phyloP scores from a whole-genome alignment of 2,113 vertebrate genomes.

The Rhagologus leucostigma region DNA sequence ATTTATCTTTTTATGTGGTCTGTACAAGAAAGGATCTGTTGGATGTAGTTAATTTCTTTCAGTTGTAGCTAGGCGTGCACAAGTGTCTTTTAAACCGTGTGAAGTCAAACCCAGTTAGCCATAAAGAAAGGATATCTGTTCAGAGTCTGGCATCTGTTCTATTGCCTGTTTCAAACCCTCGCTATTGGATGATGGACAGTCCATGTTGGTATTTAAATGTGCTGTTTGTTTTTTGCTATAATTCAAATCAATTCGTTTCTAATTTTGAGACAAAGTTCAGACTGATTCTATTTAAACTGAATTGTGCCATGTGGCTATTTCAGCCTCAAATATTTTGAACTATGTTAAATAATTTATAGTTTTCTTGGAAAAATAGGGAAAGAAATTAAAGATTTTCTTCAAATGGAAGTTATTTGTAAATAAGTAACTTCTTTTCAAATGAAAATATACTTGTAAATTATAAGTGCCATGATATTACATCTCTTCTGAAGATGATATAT shows the following conservation, averaged over 20 bases:
- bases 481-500: neutral
- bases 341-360: conserved; percentile 44
- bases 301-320: conserved; percentile 26
- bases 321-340: conserved; percentile 40
- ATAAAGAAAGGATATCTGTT: conserved; percentile 21
- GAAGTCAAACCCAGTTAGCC: neutral
- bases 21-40: neutral
- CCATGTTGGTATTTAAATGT: neutral
- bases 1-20: neutral
- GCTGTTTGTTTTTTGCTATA: neutral
- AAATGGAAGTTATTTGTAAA: neutral
- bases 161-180: neutral
- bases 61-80: conserved; percentile 22
- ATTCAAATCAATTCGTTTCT: conserved; percentile 37
- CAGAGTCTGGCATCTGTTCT: conserved; percentile 11
- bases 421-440: neutral
- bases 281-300: conserved; percentile 50
- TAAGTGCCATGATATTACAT: neutral
- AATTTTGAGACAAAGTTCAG: conserved; percentile 40
- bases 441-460: neutral
- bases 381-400: conserved; percentile 19
- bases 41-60: neutral
- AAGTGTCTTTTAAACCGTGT: neutral
- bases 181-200: neutral
- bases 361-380: conserved; percentile 43